Evolutionary conservation across 1,140 invertebrate genomes (phyloP), one percentile per base, ranked within the genome.

Genomic region (Procambarus virginalis): DNA sequence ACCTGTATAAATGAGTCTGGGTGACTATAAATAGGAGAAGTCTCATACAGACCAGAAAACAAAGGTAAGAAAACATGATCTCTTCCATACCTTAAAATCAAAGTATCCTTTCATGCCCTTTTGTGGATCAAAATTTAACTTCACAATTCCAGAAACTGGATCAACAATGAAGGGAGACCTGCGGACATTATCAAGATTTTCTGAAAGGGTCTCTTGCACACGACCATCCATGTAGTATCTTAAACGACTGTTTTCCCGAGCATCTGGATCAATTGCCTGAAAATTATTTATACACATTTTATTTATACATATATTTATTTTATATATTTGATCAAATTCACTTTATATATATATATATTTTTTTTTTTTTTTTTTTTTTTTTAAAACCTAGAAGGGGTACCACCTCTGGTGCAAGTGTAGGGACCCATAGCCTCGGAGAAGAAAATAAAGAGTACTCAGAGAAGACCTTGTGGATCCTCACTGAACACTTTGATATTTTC

Each of bases 61-160:
- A 46, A 3, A 20, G 17, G 55, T 4, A 82, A 64, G 22, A 22
- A 64, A 45, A 12, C 20, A 64, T 68, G 22, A 91, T 93, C n/a
- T 46, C 12, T 73, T 64, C 92, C 92, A 93, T 77, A 97, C 96
- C 95, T 96, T 96, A 93, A 99, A 98, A 93, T 98, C 97, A 94
- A 99, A 99, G 93, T 99, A 99, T 81, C 98, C 98, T 94, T 98
- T 98, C 98, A 99, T 99, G 82, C 97, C 97, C 93, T 97, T 97
- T 93, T 99, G 98, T 22, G 98, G 98, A 94, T 99, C 98, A 93
- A 99, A 99, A 94, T 99, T 99, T 1, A 99, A 94, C 79, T 96
- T 96, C 4, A 99, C 95, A 2, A 96, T 96, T 2, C 98, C 98
- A 10, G 97, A 97, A 9, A 96, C 95, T 78, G 94, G 94, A 90